A percentile compares a stretch with the other conserved stretches of the same genome.
phyloP scores from a whole-genome alignment of 2,113 vertebrate species.

The Patagioenas fasciata region DNA sequence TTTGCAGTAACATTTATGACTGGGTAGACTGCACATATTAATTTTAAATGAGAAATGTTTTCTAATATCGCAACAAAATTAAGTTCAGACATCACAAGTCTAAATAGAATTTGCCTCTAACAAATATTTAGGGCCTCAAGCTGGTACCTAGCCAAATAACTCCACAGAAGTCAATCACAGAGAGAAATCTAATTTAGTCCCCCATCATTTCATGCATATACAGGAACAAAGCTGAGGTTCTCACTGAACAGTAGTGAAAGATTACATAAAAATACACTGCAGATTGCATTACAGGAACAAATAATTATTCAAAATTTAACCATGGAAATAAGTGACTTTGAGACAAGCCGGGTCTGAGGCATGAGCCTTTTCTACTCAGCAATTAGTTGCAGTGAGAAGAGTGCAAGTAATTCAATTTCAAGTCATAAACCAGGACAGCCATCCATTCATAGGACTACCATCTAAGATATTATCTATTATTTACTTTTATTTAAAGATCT shows the following conservation, averaged over 20 bases:
- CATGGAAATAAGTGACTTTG: slow-evolving; percentile 2
- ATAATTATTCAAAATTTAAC: neutral
- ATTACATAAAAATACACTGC: neutral
- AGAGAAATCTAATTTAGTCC: neutral
- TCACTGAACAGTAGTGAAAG: neutral
- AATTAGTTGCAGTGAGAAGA: neutral
- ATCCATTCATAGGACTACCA: neutral
- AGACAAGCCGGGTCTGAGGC: neutral
- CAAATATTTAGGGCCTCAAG: neutral
- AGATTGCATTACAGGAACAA: neutral
- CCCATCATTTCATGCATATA: neutral
- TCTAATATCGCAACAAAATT: slow-evolving; percentile 17
- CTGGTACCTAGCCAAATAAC: neutral
- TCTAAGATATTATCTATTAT: neutral
- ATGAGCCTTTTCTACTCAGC: neutral
- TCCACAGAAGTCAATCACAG: neutral
- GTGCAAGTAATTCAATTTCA: slow-evolving; percentile 30
- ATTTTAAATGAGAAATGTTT: neutral
- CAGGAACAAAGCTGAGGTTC: neutral
- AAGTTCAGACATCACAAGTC: neutral
- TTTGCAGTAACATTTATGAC: neutral
- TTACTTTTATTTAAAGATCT: slow-evolving; percentile 31
- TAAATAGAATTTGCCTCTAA: slow-evolving; percentile 2
- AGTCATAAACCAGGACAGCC: neutral
- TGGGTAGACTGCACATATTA: neutral